Conservation (phyloP, 2,888 invertebrate genomes). For the Ochropleura plecta region DNA sequence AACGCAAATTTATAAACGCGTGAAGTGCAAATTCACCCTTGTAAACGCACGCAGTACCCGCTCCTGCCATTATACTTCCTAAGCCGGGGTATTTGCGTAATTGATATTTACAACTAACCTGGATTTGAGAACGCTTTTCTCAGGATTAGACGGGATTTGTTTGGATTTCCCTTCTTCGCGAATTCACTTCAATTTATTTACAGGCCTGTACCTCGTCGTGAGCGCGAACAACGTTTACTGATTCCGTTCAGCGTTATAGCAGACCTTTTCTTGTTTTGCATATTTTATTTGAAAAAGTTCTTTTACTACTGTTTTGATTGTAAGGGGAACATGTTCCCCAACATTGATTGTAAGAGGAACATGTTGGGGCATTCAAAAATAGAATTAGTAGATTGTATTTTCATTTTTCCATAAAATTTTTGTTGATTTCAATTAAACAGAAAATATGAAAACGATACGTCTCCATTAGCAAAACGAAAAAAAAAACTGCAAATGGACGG, state of each 20-base stretch:
- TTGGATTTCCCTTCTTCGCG: conserved; percentile 83
- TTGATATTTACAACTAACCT: conserved; percentile 91
- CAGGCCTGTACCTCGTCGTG: conserved; percentile 69
- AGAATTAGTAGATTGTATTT: neutral
- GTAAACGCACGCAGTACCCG: conserved; percentile 63
- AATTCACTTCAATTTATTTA: conserved; percentile 87
- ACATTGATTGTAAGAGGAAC: conserved; percentile 27
- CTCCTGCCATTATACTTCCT: conserved; percentile 76
- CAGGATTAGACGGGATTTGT: conserved; percentile 87
- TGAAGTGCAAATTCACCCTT: conserved; percentile 70
- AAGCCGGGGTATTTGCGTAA: conserved; percentile 88
- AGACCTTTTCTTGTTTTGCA: conserved; percentile 62
- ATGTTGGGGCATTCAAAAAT: conserved; percentile 13
- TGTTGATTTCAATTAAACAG: neutral
- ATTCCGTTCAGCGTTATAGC: conserved; percentile 66
- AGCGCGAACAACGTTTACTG: conserved; percentile 77
- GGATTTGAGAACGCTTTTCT: conserved; percentile 85
- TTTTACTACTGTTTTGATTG: conserved; percentile 39
- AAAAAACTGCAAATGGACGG: conserved; percentile 62
- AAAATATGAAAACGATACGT: conserved; percentile 8
- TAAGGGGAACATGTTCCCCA: conserved; percentile 7
- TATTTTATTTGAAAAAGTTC: conserved; percentile 58
- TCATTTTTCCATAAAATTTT: neutral
- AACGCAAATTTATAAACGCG: conserved; percentile 47
- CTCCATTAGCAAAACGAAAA: conserved; percentile 42